A percentile compares a stretch with the other conserved stretches of the same genome.
Conservation (phyloP, 2,888 invertebrate genomes). For the Norana najaformis region DNA sequence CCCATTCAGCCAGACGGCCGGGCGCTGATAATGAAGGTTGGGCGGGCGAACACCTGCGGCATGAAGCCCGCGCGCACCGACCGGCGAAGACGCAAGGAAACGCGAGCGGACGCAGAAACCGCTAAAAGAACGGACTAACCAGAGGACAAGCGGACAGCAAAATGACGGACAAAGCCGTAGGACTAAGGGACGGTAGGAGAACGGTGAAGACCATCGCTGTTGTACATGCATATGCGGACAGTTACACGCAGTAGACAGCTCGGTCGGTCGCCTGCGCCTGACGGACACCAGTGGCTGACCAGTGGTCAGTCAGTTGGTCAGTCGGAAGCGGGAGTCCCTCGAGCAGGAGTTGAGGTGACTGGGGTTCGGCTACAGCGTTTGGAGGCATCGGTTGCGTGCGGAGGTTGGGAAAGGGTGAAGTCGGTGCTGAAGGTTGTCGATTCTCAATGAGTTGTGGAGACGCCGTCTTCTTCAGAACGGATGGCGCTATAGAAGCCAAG, state of each 20-base stretch:
- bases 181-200: not conserved
- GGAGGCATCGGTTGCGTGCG: not conserved
- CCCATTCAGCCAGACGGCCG: not conserved
- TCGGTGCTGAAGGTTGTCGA: too few species aligned
- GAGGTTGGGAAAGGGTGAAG: not conserved
- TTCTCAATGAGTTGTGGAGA: too few species aligned
- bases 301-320: not conserved
- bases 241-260: not conserved
- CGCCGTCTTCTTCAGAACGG: too few species aligned
- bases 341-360: not conserved
- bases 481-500: not conserved
- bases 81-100: not conserved
- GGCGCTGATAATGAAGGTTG: not conserved
- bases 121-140: not conserved
- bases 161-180: not conserved
- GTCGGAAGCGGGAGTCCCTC: not conserved
- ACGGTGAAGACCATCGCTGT: not conserved
- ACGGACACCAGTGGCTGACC: not conserved
- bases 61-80: not conserved
- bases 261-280: not conserved
- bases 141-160: not conserved
- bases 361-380: not conserved
- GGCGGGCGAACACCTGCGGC: constrained; percentile 6
- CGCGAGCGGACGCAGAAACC: not conserved
- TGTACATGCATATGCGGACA: not conserved